phyloP scores from a whole-genome alignment of 2,888 invertebrate species.

The Noctua fimbriata region DNA sequence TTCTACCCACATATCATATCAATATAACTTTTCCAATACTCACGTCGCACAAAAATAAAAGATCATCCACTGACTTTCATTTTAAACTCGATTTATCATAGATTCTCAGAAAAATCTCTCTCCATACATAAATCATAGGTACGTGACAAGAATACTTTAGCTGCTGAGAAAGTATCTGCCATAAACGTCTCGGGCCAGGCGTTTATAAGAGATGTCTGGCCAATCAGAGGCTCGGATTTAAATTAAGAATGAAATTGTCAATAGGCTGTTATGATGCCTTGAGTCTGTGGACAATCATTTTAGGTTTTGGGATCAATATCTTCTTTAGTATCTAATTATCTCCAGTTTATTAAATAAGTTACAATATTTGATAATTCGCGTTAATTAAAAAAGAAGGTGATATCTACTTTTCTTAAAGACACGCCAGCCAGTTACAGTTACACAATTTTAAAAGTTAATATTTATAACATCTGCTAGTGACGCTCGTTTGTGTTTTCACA shows the following conservation, averaged over 20 bases:
- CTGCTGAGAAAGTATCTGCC: constrained; percentile 36
- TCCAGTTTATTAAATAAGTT: background rate
- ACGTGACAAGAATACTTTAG: constrained; percentile 41
- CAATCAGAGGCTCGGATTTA: constrained; percentile 18
- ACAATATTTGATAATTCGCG: background rate
- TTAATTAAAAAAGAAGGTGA: background rate
- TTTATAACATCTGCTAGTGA: background rate
- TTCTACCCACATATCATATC: no score
- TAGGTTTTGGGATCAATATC: background rate
- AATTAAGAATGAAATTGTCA: constrained; percentile 16
- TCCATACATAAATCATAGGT: constrained; percentile 50
- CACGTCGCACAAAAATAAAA: constrained; percentile 30
- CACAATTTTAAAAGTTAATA: background rate
- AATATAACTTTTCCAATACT: background rate
- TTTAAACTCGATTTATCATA: constrained; percentile 49
- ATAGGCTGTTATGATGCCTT: background rate
- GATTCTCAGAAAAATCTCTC: constrained; percentile 53
- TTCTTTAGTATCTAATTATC: background rate
- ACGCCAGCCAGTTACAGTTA: background rate
- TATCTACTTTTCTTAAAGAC: background rate
- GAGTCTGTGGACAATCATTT: background rate
- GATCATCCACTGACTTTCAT: constrained; percentile 36
- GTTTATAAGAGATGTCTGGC: constrained; percentile 22
- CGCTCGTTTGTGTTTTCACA: no score
- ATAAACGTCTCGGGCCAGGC: constrained; percentile 26